Evolutionary conservation across 1,140 invertebrate species (phyloP).

Genomic region (Augochlora pura): DNA sequence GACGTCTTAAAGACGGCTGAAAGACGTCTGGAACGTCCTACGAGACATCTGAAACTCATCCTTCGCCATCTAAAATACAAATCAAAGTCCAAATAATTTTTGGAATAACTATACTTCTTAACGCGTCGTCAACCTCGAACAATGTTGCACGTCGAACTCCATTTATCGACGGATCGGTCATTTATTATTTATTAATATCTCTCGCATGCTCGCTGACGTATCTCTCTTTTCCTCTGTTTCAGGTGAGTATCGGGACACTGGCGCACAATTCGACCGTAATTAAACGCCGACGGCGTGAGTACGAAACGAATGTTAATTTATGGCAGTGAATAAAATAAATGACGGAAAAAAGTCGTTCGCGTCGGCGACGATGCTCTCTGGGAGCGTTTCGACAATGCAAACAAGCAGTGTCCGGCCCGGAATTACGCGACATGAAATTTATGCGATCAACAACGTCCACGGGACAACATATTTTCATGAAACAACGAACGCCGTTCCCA

Average conservation of each 20-base stretch:
- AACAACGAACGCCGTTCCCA: not conserved
- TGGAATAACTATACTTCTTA: no score
- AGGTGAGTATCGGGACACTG: constrained; percentile 8
- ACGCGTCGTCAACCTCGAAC: no score
- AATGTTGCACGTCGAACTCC: no score
- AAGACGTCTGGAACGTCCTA: no score
- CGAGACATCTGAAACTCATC: no score
- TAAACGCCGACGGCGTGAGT: constrained; percentile 20
- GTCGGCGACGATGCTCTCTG: not conserved
- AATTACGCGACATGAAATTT: not conserved
- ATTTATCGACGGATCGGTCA: no score
- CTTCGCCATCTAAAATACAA: no score
- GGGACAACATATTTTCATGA: not conserved
- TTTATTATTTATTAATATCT: not conserved
- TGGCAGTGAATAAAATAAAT: not conserved
- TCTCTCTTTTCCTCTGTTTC: not conserved
- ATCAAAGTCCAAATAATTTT: no score
- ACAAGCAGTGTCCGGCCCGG: not conserved
- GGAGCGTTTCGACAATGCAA: not conserved
- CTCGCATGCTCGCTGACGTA: not conserved
- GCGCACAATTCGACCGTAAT: not conserved
- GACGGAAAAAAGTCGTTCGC: not conserved
- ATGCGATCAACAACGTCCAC: not conserved
- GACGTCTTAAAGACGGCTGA: no score
- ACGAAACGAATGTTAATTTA: constrained; percentile 29